Base-by-base conservation (phyloP, 1,140 invertebrate species). In the Orius insidiosus region DNA sequence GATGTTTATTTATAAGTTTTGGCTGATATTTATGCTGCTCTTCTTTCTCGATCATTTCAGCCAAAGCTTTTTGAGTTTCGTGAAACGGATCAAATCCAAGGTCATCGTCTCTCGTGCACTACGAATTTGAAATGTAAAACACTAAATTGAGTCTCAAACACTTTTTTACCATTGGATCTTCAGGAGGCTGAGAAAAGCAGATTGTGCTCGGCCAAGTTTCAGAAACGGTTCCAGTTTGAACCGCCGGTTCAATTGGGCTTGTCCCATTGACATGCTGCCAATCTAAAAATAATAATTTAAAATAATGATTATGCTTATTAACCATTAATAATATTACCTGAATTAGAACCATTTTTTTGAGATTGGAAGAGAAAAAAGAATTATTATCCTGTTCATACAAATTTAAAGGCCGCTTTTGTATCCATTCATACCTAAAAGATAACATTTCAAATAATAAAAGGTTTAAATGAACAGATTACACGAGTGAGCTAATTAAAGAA, bases 11-110 rank as follows among this genome's bases (percentile, higher is more conserved):
- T 40, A 60, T 50, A 43, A 65, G 52, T 43, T 59, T 58, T 49
- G 65, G 60, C 51, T 58, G 52, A 48, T 66, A 61, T 24, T 45
- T 46, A 51, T 51, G 52, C 45, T 52, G 52, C 46, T 58, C 69
- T 61, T 86, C 85, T 53, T 82, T 84, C 61, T 92, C 87, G 68
- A 96, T 85, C 54, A 95, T 72, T 65, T 93, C 89, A 6, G 88
- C 89, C 31, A 95, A 68, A 10, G 78, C 88, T 62, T 94, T 93
- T 59, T 93, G 85, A 37, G 88, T 94, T 66, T 94, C 89, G 60
- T 89, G 81, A 65, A 93, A 93, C 35, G 90, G 90, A 70, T 95
- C 89, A 59, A 95, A 95, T 55, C 88, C 90, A 59, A 82, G 65
- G 59, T 85, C 81, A 48, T 85, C 80, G 46, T 56, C 53, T 44